Base-by-base conservation (phyloP, 1,140 invertebrate genomes). In the Lepidotrigona ventralis region DNA sequence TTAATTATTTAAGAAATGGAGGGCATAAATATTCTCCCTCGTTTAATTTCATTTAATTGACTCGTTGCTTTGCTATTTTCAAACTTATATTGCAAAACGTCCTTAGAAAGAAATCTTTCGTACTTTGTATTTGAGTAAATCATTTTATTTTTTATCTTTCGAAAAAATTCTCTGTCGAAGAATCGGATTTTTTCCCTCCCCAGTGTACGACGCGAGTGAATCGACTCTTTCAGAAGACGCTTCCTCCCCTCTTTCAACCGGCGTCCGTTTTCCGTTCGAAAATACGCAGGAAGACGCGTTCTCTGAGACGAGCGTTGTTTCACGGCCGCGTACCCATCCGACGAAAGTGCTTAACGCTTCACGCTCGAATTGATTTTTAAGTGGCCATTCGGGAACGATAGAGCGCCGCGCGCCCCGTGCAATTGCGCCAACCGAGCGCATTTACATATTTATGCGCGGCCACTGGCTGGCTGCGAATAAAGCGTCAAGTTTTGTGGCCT, bases 281-380 rank as follows among this genome's bases (percentile, higher is more conserved):
- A 88, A 85, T 83, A 33, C 70, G 39, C 71, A 68, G 74, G 64
- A 75, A 46, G 56, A 53, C 46, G 39, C 9, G 70, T 68, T 56
- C 66, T 76, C 66, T 77, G 72, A 78, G 79, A 83, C 83, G 68
- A 88, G 85, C 83, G 84, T 88, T 88, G 86, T 88, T 88, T 81
- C 83, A 85, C 76, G 68, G 69, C 54, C 77, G 56, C 51, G 26
- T 19, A 75, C 29, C 33, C 74, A 64, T 23, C 60, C 33, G 15
- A 39, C 64, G 66, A 81, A 88, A 88, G 68, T 77, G 53, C 77
- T 87, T 69, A 77, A 77, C 51, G 63, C 70, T 76, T 73, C 60
- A 46, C 56, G 51, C 58, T 26, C 46, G 29, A 76, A 79, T 79
- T 79, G 54, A 87, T 83, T 76, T 81, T 81, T 63, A 72, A 78